These are phyloP conservation scores for Mesocricetus auratus DNA, from an alignment of 2,113 vertebrate species.

Conservation along the genomic window DNA sequence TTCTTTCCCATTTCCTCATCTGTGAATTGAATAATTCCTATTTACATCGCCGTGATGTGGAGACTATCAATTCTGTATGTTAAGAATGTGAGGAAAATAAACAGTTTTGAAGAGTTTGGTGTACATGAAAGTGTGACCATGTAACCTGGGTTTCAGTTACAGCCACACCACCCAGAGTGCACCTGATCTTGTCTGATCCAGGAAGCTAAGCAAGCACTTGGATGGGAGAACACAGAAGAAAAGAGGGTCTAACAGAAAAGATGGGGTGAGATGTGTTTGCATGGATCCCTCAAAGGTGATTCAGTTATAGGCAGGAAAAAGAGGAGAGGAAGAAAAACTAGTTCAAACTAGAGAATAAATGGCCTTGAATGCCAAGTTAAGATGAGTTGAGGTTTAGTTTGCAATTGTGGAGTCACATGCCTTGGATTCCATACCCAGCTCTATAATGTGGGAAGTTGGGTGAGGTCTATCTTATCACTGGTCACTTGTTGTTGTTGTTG, in stretches of 20 bases:
- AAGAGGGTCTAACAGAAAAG: background rate
- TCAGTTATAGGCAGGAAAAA: background rate
- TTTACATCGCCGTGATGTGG: background rate
- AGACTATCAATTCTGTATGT: background rate
- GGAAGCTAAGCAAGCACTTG: background rate
- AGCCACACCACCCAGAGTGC: background rate
- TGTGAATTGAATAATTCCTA: conserved; percentile 48
- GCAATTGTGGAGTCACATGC: background rate
- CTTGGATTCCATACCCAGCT: background rate
- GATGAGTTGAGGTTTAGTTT: background rate
- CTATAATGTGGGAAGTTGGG: background rate
- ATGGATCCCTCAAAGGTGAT: background rate
- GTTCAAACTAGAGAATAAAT: background rate
- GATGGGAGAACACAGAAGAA: background rate
- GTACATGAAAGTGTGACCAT: background rate
- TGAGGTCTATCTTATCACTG: background rate
- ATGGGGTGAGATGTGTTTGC: background rate
- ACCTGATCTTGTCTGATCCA: background rate
- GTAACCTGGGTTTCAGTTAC: background rate
- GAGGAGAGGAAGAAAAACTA: background rate
- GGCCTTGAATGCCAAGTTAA: background rate
- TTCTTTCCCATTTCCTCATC: conserved; percentile 26
- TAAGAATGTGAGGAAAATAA: background rate
- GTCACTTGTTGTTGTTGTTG: background rate
- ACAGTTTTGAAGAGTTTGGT: background rate